A percentile compares a stretch with the other conserved stretches of the same genome.
phyloP scores from a whole-genome alignment of 2,888 invertebrate species.

The Gerosis bhagava region DNA sequence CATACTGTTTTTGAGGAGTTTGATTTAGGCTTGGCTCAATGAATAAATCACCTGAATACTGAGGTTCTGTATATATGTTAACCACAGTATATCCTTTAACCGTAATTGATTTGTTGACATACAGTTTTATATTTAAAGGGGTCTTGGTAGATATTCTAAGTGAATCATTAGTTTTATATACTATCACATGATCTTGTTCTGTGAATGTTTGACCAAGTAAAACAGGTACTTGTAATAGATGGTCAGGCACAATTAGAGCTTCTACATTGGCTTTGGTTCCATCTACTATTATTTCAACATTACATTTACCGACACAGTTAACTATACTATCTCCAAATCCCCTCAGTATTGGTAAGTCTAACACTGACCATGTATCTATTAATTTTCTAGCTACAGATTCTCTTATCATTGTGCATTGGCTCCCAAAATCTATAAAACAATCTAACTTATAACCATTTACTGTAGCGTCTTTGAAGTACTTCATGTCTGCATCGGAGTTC shows the following conservation, averaged over 20 bases:
- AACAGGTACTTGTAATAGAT: conserved; percentile 3
- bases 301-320: conserved; percentile 8
- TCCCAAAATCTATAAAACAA: conserved; percentile 14
- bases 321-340: conserved; percentile 11
- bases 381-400: neutral
- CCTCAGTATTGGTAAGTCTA: conserved; percentile 1
- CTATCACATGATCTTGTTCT: conserved; percentile 5
- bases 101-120: neutral
- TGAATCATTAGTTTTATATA: conserved; percentile 6
- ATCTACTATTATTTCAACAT: neutral
- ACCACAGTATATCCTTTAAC: neutral
- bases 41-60: conserved; percentile 1
- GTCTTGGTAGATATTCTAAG: neutral
- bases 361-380: neutral
- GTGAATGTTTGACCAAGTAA: conserved; percentile 15
- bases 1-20: neutral
- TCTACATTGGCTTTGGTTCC: conserved; percentile 2
- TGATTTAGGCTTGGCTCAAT: conserved; percentile 7
- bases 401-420: conserved; percentile 12
- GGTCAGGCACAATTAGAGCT: neutral
- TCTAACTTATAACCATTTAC: conserved; percentile 3
- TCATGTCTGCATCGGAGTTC: neutral
- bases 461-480: conserved; percentile 4
- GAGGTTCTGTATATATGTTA: neutral
- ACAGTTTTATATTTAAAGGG: neutral